These are phyloP conservation scores for Lydus trimaculatus DNA, from an alignment of 2,888 invertebrate species.

Conservation along the genomic window DNA sequence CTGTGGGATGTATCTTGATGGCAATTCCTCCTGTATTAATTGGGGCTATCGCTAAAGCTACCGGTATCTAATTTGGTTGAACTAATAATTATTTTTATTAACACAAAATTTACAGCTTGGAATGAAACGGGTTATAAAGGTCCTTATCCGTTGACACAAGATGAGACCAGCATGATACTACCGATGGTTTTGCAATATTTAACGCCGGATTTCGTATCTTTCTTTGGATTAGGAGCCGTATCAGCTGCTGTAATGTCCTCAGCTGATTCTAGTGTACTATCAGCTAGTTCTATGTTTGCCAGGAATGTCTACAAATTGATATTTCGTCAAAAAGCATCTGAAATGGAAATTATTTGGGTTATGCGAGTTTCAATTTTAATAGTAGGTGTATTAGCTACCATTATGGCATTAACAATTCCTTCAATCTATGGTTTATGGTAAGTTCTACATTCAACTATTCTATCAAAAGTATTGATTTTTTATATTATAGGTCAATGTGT, in stretches of 20 bases:
- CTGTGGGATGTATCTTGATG: conserved; percentile 95
- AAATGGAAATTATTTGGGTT: conserved; percentile 96
- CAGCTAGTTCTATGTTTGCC: conserved; percentile 99
- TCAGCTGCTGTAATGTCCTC: conserved; percentile 99
- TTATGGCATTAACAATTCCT: conserved; percentile 97
- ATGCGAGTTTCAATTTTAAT: conserved; percentile 93
- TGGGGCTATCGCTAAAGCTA: conserved; percentile 95
- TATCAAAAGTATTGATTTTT: background rate
- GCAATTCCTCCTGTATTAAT: conserved; percentile 97
- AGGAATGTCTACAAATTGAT: conserved; percentile 98
- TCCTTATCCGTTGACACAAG: conserved; percentile 74
- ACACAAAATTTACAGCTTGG: conserved; percentile 76
- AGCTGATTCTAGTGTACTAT: conserved; percentile 97
- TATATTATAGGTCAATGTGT: conserved; percentile 86
- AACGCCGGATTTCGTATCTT: conserved; percentile 94
- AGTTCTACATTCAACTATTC: conserved; percentile 51
- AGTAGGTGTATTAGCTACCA: conserved; percentile 89
- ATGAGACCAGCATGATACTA: conserved; percentile 92
- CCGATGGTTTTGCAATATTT: conserved; percentile 97
- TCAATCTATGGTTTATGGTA: conserved; percentile 98
- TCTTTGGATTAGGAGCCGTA: conserved; percentile 97
- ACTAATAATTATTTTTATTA: conserved; percentile 22
- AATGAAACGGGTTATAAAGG: conserved; percentile 89
- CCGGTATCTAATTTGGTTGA: conserved; percentile 66
- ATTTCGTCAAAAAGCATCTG: conserved; percentile 94